Percentiles rank a stretch among this genome's conserved stretches.
phyloP scores from a whole-genome alignment of 92 coral and sea anemone species.

The Actinostola sp. region DNA sequence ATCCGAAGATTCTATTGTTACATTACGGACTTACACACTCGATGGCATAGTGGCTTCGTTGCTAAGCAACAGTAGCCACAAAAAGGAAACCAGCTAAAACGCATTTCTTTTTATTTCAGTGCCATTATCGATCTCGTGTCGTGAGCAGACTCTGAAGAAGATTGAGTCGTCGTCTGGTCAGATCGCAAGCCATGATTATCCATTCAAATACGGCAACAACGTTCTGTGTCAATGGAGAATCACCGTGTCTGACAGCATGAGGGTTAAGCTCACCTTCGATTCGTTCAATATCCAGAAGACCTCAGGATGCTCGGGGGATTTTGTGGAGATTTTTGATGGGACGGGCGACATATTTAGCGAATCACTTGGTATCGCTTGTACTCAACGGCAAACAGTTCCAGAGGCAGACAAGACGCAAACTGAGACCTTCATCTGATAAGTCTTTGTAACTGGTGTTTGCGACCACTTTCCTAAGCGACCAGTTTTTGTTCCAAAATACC shows the following conservation, averaged over 20 bases:
- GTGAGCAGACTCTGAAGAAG: not conserved
- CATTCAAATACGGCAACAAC: too few relatives aligned
- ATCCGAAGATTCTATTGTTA: too few relatives aligned
- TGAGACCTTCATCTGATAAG: too few relatives aligned
- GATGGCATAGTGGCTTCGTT: too few relatives aligned
- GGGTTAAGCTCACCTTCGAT: slow-evolving; percentile 58
- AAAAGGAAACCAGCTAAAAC: too few relatives aligned
- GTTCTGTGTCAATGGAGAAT: slow-evolving; percentile 50
- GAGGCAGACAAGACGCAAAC: too few relatives aligned
- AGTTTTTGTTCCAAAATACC: too few relatives aligned
- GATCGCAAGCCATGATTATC: slow-evolving; percentile 61
- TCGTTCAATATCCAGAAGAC: slow-evolving; percentile 48
- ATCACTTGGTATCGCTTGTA: slow-evolving; percentile 46
- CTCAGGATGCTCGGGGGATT: slow-evolving; percentile 57
- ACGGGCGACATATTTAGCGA: slow-evolving; percentile 25
- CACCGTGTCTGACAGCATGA: slow-evolving; percentile 38
- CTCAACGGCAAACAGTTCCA: too few relatives aligned
- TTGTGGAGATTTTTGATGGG: slow-evolving; percentile 60
- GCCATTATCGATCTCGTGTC: slow-evolving; percentile 55
- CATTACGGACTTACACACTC: too few relatives aligned
- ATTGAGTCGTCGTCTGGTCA: slow-evolving; percentile 40
- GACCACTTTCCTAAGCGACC: too few relatives aligned
- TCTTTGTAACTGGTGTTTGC: too few relatives aligned
- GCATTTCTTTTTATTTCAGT: slow-evolving; percentile 24
- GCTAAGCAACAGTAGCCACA: too few relatives aligned